Base-by-base conservation (phyloP, 2,113 vertebrate species). In the Percopsis transmontana region DNA sequence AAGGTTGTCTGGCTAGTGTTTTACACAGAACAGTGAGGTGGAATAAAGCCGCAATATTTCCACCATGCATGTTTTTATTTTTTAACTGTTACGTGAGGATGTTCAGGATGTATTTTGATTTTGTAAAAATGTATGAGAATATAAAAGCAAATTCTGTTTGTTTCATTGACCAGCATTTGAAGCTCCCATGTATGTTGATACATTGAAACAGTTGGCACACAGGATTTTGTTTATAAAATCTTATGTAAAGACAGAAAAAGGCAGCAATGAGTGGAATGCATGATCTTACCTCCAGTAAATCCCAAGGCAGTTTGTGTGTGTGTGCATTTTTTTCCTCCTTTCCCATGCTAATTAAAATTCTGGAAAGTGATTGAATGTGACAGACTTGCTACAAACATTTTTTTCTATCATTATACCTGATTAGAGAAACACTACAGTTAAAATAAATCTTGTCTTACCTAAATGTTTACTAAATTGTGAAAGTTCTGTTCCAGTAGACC, bases 151-250 rank as follows among this genome's bases (percentile, higher is more conserved):
- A 51, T 41, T 13, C 61, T 51, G 40, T 68, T 24, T 23, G 27
- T 57, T 21, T 5, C 3, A 38, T 1, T 38, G 10, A 42, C 58
- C 68, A 63, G 58, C 27, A 2, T 62, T 56, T 59, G 13, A 71
- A 74, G 71, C 71, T 79, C 66, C 20, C 19, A 40, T 21, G 45
- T 27, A 23, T 55, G 58, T 58, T 58, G 1, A 3, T n/a, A 62
- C 57, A 60, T 79, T 70, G 58, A 62, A 40, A 7, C 15, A 45
- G 9, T 11, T 2, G 3, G 14, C 42, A 45, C 14, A 15, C 3
- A 41, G 11, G 15, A 39, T 62, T 62, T 41, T 38, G 42, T 6
- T 45, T 3, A 3, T 45, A 15, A 45, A 45, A n/a, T n/a, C n/a
- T n/a, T n/a, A n/a, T n/a, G 11, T 45, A 48, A 18, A 41, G 20